These are phyloP conservation scores for Pterocles burchelli DNA, from an alignment of 2,113 vertebrate genomes.

Conservation along the genomic window DNA sequence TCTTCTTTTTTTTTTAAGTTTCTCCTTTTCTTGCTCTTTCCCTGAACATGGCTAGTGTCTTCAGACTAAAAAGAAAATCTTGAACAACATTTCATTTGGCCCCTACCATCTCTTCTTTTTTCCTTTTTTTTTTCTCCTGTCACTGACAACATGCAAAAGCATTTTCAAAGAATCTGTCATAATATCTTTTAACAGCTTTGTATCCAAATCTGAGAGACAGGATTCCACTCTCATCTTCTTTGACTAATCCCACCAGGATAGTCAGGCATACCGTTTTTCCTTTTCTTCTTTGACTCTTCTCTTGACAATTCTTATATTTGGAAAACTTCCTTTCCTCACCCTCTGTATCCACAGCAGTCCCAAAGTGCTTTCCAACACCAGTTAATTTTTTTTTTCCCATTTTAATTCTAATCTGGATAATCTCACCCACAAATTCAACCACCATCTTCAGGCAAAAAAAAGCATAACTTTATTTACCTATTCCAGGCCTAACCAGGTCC, in stretches of 20 bases:
- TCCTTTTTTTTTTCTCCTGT: not conserved
- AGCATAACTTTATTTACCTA: not conserved
- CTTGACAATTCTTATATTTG: not conserved
- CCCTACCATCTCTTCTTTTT: not conserved
- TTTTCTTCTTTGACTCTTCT: not conserved
- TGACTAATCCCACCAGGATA: not conserved
- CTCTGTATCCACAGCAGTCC: not conserved
- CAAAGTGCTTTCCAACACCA: not conserved
- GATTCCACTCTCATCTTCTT: not conserved
- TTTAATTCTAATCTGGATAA: not conserved
- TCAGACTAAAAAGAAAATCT: not conserved
- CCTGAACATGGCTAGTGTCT: not conserved
- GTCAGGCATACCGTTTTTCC: not conserved
- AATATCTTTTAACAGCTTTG: not conserved
- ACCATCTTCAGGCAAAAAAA: not conserved
- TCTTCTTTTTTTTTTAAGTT: not conserved
- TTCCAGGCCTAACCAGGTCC: not conserved
- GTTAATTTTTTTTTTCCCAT: not conserved
- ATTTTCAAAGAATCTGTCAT: not conserved
- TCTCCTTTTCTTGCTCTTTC: not conserved
- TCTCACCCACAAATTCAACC: not conserved
- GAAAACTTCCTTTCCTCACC: not conserved
- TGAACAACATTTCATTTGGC: not conserved
- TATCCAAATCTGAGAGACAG: not conserved
- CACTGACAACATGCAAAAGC: not conserved